Percentiles rank a stretch among this genome's conserved stretches.
Conservation (phyloP, 92 coral and sea anemone species). For the Pocillopora meandrina region DNA sequence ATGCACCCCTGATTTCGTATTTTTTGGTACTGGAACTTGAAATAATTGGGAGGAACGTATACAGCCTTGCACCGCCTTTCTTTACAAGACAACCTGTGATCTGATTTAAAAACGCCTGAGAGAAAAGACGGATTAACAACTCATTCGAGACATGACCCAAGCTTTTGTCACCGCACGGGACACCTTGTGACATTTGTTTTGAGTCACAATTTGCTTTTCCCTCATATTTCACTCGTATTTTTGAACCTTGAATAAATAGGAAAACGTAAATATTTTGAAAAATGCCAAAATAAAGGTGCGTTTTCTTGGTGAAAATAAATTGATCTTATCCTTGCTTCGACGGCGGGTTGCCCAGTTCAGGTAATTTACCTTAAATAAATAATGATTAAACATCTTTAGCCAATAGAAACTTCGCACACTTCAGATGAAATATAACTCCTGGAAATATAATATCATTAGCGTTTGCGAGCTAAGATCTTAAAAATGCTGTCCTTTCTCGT, state of each 20-base stretch:
- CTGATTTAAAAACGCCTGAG: background rate
- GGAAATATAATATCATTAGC: background rate
- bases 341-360: constrained; percentile 32
- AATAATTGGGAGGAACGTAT: constrained; percentile 1
- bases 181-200: constrained; percentile 21
- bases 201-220: background rate
- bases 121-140: background rate
- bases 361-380: constrained; percentile 48
- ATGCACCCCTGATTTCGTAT: background rate
- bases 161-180: constrained; percentile 3
- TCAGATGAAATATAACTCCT: constrained; percentile 7
- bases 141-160: constrained; percentile 24
- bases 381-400: constrained; percentile 18
- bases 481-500: constrained; percentile 15
- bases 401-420: constrained; percentile 14
- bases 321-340: background rate
- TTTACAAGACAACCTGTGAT: constrained; percentile 15
- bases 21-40: background rate
- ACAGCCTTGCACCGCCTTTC: background rate
- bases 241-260: constrained; percentile 9
- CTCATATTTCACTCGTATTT: constrained; percentile 11
- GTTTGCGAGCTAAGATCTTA: background rate
- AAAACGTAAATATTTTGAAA: constrained; percentile 29
- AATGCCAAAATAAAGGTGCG: constrained; percentile 18
- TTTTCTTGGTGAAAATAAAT: constrained; percentile 2